A percentile compares a stretch with the other conserved stretches of the same genome.
phyloP scores from a whole-genome alignment of 2,113 vertebrate species.

The Corythoichthys haematopterus region DNA sequence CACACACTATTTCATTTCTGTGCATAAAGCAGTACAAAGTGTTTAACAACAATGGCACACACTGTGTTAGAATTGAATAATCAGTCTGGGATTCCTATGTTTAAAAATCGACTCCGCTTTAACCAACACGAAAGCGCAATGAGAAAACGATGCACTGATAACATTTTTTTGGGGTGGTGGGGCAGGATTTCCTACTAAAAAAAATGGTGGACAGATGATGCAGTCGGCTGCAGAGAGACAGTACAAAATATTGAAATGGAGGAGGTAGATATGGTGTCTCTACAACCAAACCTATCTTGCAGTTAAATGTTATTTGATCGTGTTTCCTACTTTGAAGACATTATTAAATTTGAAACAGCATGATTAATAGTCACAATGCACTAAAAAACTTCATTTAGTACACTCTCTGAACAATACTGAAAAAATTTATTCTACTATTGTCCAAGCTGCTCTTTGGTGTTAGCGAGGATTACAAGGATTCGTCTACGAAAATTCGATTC shows the following conservation, averaged over 20 bases:
- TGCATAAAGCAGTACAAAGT: slow-evolving; percentile 56
- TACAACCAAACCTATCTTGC: slow-evolving; percentile 43
- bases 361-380: slow-evolving; percentile 1
- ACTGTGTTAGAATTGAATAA: slow-evolving; percentile 14
- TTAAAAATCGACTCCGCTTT: slow-evolving; percentile 12
- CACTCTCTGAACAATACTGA: slow-evolving; percentile 20
- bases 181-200: neutral
- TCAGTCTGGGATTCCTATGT: slow-evolving; percentile 24
- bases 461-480: slow-evolving; percentile 23
- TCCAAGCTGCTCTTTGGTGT: slow-evolving; percentile 55
- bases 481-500: slow-evolving; percentile 15
- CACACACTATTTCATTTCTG: slow-evolving; percentile 55
- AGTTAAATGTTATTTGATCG: neutral
- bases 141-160: neutral
- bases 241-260: slow-evolving; percentile 23
- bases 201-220: neutral
- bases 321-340: neutral
- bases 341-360: slow-evolving; percentile 24
- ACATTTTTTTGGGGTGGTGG: neutral
- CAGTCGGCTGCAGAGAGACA: slow-evolving; percentile 30
- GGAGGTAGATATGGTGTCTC: slow-evolving; percentile 63
- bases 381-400: slow-evolving; percentile 1
- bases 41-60: slow-evolving; percentile 32
- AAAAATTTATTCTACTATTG: slow-evolving; percentile 12
- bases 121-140: slow-evolving; percentile 1